A percentile compares a stretch with the other conserved stretches of the same genome.
Evolutionary conservation across 2,113 vertebrate genomes (phyloP).

Genomic region (Rynchops niger): DNA sequence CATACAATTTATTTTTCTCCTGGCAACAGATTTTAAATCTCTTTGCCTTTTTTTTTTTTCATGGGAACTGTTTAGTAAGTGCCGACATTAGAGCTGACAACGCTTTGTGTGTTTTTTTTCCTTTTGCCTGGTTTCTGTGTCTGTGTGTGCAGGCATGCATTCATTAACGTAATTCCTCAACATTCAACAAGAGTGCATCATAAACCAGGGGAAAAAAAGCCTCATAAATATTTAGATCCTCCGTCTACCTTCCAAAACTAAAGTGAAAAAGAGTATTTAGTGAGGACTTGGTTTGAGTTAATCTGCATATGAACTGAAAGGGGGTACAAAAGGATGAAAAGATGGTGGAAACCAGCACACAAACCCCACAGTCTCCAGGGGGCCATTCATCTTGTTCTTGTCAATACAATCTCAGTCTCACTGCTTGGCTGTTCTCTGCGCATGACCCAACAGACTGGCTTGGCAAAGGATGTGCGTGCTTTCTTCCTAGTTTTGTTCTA

Average conservation of each 20-base stretch:
- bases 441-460: slow-evolving; percentile 61
- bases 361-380: slow-evolving; percentile 72
- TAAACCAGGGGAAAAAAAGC: slow-evolving; percentile 62
- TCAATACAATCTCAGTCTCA: slow-evolving; percentile 61
- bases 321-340: slow-evolving; percentile 79
- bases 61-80: slow-evolving; percentile 77
- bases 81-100: slow-evolving; percentile 65
- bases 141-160: slow-evolving; percentile 84
- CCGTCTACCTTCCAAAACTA: slow-evolving; percentile 66
- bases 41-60: slow-evolving; percentile 44
- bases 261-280: slow-evolving; percentile 70
- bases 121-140: slow-evolving; percentile 78
- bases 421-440: slow-evolving; percentile 57
- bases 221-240: slow-evolving; percentile 82
- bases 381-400: slow-evolving; percentile 75
- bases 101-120: slow-evolving; percentile 54
- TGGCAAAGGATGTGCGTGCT: not conserved
- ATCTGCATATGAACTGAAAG: slow-evolving; percentile 83
- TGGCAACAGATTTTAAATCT: slow-evolving; percentile 75
- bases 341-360: slow-evolving; percentile 73
- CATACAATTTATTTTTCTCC: slow-evolving; percentile 70
- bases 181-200: slow-evolving; percentile 77
- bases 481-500: not conserved
- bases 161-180: slow-evolving; percentile 82
- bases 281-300: slow-evolving; percentile 57